Base-by-base conservation (phyloP, 2,113 vertebrate genomes). In the Xiphophorus maculatus region DNA sequence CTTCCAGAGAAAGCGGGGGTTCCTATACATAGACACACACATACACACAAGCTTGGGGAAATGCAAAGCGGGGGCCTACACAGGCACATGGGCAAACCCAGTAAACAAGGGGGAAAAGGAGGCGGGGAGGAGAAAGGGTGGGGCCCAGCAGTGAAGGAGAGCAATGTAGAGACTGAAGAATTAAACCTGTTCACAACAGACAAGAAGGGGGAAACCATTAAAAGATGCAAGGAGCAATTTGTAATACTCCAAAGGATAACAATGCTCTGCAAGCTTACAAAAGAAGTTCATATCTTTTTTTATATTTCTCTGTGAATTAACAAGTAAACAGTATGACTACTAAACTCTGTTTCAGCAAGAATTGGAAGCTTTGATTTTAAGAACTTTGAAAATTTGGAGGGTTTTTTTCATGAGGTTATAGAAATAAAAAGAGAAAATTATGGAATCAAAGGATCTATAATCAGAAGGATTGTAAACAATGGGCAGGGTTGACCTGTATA, bases 1-100 rank as follows among this genome's bases (percentile, higher is more conserved):
- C 88, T 66, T 65, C 60, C 9, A 77, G 85, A 87, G 83, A 89
- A 81, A 75, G 80, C 65, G 65, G 78, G 87, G 89, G 83, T 84
- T 87, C 86, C 90, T 91, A 94, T 90, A 92, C 85, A 90, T 83
- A 90, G n/a, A 82, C 77, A 91, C 74, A 71, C 87, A 87, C 65
- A 85, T 76, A 74, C 83, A 82, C 79, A 84, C 83, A 73, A 71
- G 69, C 81, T 42, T 79, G 87, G 88, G 73, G 66, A 92, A 93
- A 93, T 93, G 90, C 91, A 93, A 93, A 93, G 84, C 87, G 90
- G 90, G 90, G 81, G 83, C 90, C 87, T 90, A 90, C 90, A 90
- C 87, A 89, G 86, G 89, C 84, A 87, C 86, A 88, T 83, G 84
- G 88, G 81, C 81, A 64, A 58, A 84, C 84, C 86, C 86, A 87